phyloP scores from a whole-genome alignment of 1,140 invertebrate species.

The Halyomorpha halys region DNA sequence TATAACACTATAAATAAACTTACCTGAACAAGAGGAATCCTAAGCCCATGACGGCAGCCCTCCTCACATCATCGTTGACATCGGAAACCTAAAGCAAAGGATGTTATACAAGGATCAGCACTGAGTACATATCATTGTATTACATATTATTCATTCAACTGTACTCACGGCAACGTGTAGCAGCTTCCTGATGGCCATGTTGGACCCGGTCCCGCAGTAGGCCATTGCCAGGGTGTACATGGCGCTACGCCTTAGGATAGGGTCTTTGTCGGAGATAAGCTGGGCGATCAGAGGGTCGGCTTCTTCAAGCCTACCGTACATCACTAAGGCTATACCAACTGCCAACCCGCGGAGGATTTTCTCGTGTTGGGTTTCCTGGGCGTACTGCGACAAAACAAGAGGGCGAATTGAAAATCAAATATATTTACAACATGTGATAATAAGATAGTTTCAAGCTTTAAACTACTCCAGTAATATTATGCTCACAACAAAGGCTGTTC shows the following conservation, averaged over 20 bases:
- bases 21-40: constrained; percentile 90
- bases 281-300: constrained; percentile 87
- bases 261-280: constrained; percentile 76
- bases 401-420: no score
- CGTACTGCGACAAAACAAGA: constrained; percentile 42
- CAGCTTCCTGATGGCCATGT: constrained; percentile 86
- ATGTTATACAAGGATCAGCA: background rate
- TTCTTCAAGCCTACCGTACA: constrained; percentile 93
- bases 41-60: constrained; percentile 92
- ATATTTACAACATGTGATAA: no score
- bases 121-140: background rate
- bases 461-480: no score
- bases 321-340: constrained; percentile 89
- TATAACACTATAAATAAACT: no score
- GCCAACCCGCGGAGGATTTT: constrained; percentile 94
- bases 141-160: background rate
- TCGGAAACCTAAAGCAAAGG: constrained; percentile 51
- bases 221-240: constrained; percentile 98
- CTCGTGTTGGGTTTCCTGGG: constrained; percentile 93
- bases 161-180: constrained; percentile 84
- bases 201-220: constrained; percentile 96
- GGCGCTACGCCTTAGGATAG: constrained; percentile 77
- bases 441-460: no score
- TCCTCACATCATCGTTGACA: constrained; percentile 96
- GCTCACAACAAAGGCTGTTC: no score